phyloP scores from a whole-genome alignment of 2,797 vertebrate genomes.

The Enoplosus armatus region DNA sequence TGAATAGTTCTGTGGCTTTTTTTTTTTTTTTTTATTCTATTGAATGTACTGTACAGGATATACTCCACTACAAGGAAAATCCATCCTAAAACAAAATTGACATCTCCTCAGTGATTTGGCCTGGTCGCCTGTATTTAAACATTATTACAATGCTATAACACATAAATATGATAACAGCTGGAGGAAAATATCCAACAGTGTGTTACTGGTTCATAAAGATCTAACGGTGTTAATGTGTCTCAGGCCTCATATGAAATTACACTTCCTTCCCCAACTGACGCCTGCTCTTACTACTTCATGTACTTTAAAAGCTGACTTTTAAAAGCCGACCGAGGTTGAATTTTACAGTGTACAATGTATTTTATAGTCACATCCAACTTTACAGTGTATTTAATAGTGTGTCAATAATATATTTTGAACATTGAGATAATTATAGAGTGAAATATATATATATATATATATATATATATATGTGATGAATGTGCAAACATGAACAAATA shows the following conservation, averaged over 20 bases:
- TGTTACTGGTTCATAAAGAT: conserved; percentile 13
- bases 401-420: conserved; percentile 72
- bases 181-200: neutral
- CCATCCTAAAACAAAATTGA: conserved; percentile 10
- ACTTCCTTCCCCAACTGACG: conserved; percentile 14
- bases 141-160: conserved; percentile 15
- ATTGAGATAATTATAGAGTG: conserved; percentile 53
- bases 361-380: conserved; percentile 68
- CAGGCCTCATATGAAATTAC: conserved; percentile 41
- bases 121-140: conserved; percentile 9
- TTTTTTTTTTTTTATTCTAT: conserved; percentile 41
- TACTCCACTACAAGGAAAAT: conserved; percentile 11
- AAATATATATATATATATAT: conserved; percentile 36
- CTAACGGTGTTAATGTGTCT: conserved; percentile 42
- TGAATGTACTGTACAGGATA: conserved; percentile 60
- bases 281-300: conserved; percentile 24
- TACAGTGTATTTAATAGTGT: conserved; percentile 66
- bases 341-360: conserved; percentile 62
- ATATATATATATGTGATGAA: conserved; percentile 46
- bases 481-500: conserved; percentile 54
- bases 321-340: conserved; percentile 29
- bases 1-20: conserved; percentile 32
- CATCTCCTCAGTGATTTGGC: conserved; percentile 16
- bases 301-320: conserved; percentile 41
- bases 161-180: neutral